Percentiles rank a stretch among this genome's conserved stretches.
phyloP scores from a whole-genome alignment of 2,888 invertebrate species.

The Hyposoter dolosus region DNA sequence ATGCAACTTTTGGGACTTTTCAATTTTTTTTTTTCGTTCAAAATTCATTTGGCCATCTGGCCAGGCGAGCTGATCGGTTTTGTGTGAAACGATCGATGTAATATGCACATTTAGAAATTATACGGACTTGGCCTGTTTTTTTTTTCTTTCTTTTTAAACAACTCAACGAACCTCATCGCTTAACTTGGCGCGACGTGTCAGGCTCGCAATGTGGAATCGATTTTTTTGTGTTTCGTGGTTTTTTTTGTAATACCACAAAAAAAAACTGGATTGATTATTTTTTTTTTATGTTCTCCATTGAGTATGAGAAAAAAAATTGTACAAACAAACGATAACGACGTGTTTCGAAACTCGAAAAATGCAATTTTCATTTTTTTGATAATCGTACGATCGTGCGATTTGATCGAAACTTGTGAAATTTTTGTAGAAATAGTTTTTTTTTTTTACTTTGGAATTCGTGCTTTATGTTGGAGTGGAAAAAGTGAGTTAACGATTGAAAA shows the following conservation, averaged over 20 bases:
- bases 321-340: background rate
- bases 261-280: background rate
- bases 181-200: background rate
- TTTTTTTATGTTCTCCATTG: background rate
- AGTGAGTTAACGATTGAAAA: constrained; percentile 11
- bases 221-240: background rate
- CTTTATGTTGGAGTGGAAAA: background rate
- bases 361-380: background rate
- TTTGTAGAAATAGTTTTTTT: background rate
- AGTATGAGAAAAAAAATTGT: background rate
- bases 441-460: background rate
- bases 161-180: background rate
- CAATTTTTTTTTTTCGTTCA: too few species aligned
- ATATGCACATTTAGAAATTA: background rate
- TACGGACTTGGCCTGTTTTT: constrained; percentile 18
- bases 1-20: background rate
- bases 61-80: background rate
- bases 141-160: background rate
- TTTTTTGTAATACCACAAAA: too few species aligned
- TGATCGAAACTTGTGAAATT: background rate
- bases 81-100: background rate
- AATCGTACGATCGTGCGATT: background rate
- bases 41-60: background rate
- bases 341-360: background rate
- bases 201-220: background rate